Evolutionary conservation across 2,797 vertebrate genomes (phyloP).

Genomic region (Aselliscus stoliczkanus): DNA sequence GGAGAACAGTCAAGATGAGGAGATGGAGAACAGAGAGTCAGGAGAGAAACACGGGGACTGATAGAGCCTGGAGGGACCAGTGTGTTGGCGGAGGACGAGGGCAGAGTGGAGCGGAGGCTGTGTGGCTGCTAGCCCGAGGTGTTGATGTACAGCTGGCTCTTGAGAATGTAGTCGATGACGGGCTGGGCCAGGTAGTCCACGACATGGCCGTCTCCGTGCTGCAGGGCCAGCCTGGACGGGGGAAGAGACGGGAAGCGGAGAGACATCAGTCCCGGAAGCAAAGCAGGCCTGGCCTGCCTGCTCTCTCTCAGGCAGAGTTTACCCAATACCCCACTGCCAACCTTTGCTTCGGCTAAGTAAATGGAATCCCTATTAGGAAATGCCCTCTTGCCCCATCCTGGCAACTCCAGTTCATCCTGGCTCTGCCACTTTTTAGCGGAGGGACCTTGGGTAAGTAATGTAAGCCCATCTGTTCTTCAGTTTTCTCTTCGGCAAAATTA

Average conservation of each 20-base stretch:
- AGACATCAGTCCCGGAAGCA: not conserved
- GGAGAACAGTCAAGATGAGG: conserved; percentile 68
- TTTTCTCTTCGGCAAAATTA: not conserved
- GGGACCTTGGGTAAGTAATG: not conserved
- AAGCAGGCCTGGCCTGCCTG: too few species aligned
- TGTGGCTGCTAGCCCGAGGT: conserved; percentile 89
- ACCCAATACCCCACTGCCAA: not conserved
- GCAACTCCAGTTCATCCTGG: not conserved
- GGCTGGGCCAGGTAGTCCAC: conserved; percentile 97
- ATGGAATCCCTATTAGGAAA: not conserved
- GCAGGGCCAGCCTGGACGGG: conserved; percentile 91
- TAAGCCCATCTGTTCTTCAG: not conserved
- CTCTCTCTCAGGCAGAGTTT: not conserved
- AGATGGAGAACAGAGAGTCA: conserved; percentile 53
- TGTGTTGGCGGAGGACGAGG: conserved; percentile 67
- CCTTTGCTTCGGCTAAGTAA: not conserved
- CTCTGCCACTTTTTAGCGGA: not conserved
- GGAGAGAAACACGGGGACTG: conserved; percentile 64
- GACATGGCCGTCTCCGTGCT: conserved; percentile 96
- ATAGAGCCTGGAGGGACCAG: conserved; percentile 63
- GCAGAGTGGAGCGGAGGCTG: conserved; percentile 57
- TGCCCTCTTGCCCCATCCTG: not conserved
- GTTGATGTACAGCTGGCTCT: conserved; percentile 98
- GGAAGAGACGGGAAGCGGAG: not conserved
- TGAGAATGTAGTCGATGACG: conserved; percentile 98